A percentile compares a stretch with the other conserved stretches of the same genome.
Conservation (phyloP, 2,888 invertebrate genomes). For the Drosophila incognita region DNA sequence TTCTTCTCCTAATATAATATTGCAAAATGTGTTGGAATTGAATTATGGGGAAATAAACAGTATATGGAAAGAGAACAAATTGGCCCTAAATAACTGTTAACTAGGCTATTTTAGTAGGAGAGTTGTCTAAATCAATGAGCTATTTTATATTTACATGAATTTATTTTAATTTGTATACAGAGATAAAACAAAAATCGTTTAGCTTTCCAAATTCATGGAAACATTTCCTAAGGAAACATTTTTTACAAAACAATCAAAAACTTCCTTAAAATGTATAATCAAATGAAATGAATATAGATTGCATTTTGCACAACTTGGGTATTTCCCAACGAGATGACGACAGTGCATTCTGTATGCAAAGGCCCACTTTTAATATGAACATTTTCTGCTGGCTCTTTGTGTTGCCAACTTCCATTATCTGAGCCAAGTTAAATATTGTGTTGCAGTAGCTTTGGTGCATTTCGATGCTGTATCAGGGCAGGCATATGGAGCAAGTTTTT, state of each 20-base stretch:
- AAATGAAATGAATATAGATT: slow-evolving; percentile 55
- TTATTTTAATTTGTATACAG: background rate
- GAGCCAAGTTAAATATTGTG: slow-evolving; percentile 57
- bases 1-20: background rate
- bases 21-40: background rate
- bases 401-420: slow-evolving; percentile 54
- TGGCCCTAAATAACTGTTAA: background rate
- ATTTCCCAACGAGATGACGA: slow-evolving; percentile 15
- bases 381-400: slow-evolving; percentile 24
- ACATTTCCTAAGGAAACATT: background rate
- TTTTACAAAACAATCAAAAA: slow-evolving; percentile 1
- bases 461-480: slow-evolving; percentile 15
- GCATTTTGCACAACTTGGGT: slow-evolving; percentile 26
- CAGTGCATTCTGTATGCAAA: slow-evolving; percentile 15
- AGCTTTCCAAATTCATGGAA: background rate
- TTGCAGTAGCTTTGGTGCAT: slow-evolving; percentile 15
- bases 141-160: background rate
- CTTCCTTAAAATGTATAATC: slow-evolving; percentile 33
- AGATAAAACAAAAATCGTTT: background rate
- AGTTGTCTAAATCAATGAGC: background rate
- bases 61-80: background rate
- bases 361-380: slow-evolving; percentile 35
- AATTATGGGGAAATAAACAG: background rate
- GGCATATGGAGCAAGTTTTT: slow-evolving; percentile 60
- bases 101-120: background rate